Conservation (phyloP, 2,888 invertebrate genomes). For the Schizaphis graminum region DNA sequence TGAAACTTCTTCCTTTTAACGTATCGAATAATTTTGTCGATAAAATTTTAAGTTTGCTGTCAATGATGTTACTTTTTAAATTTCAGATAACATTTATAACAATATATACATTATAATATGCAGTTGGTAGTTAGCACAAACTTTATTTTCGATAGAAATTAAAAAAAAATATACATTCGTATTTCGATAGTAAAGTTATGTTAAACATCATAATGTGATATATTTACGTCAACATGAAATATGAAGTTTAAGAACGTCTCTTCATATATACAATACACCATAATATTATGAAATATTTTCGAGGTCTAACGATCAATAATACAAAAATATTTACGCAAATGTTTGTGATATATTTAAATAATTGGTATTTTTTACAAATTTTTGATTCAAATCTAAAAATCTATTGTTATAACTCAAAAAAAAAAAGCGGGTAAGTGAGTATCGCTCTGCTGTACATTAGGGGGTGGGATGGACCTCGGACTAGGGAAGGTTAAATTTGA, state of each 20-base stretch:
- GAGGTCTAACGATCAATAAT: neutral
- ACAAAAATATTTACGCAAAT: neutral
- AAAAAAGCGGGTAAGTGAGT: too few species aligned
- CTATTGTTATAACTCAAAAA: neutral
- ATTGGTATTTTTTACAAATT: neutral
- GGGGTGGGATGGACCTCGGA: too few species aligned
- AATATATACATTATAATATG: neutral
- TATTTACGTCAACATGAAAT: neutral
- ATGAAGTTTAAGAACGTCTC: neutral
- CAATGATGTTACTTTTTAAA: neutral
- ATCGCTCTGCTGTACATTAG: too few species aligned
- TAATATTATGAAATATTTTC: neutral
- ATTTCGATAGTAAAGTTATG: neutral
- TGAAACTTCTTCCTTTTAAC: neutral
- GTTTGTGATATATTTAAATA: neutral
- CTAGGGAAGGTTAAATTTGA: too few species aligned
- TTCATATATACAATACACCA: neutral
- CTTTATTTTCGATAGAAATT: neutral
- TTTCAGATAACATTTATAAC: neutral
- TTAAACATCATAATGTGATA: neutral
- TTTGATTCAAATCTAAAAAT: neutral
- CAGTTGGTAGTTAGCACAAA: neutral
- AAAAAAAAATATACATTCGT: neutral
- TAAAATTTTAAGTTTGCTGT: neutral
- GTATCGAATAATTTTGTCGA: neutral